Evolutionary conservation across 1,140 invertebrate genomes (phyloP).

Genomic region (Mercenaria mercenaria): DNA sequence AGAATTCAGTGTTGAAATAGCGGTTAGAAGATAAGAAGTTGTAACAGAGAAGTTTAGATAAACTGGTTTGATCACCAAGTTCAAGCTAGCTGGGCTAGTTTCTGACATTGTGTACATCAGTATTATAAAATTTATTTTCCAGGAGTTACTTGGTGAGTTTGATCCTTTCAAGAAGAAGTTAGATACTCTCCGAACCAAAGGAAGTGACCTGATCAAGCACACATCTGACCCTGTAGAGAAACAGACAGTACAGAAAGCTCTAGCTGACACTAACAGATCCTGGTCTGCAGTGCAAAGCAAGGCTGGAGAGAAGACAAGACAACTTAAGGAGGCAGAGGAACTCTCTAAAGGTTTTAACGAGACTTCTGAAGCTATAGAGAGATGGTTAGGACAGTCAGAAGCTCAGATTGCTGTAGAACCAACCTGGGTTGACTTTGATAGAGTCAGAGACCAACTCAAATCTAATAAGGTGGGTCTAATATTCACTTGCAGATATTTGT

Average conservation of each 20-base stretch:
- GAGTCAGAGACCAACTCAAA: slow-evolving; percentile 92
- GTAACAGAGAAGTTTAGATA: too few relatives aligned
- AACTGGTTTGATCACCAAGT: too few relatives aligned
- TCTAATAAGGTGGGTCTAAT: slow-evolving; percentile 92
- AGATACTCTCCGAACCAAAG: slow-evolving; percentile 75
- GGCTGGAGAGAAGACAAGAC: slow-evolving; percentile 89
- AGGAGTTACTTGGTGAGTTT: slow-evolving; percentile 76
- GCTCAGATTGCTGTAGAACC: slow-evolving; percentile 92
- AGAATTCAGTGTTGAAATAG: too few relatives aligned
- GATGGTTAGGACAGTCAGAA: slow-evolving; percentile 94
- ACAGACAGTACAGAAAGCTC: slow-evolving; percentile 76
- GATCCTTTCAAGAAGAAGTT: slow-evolving; percentile 77
- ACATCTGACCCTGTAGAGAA: slow-evolving; percentile 76
- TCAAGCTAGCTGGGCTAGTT: too few relatives aligned
- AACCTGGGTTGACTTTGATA: slow-evolving; percentile 91
- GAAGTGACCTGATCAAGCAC: slow-evolving; percentile 77
- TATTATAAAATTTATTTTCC: too few relatives aligned
- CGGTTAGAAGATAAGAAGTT: too few relatives aligned
- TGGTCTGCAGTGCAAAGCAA: slow-evolving; percentile 92
- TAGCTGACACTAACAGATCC: slow-evolving; percentile 87
- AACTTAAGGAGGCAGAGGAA: slow-evolving; percentile 94
- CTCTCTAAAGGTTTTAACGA: slow-evolving; percentile 95
- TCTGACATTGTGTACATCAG: too few relatives aligned
- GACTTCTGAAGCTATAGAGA: slow-evolving; percentile 92
- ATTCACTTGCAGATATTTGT: too few relatives aligned